Evolutionary conservation across 2,797 vertebrate genomes (phyloP), one percentile per base, ranked within the genome.

Genomic region (Corythornis leucogaster): DNA sequence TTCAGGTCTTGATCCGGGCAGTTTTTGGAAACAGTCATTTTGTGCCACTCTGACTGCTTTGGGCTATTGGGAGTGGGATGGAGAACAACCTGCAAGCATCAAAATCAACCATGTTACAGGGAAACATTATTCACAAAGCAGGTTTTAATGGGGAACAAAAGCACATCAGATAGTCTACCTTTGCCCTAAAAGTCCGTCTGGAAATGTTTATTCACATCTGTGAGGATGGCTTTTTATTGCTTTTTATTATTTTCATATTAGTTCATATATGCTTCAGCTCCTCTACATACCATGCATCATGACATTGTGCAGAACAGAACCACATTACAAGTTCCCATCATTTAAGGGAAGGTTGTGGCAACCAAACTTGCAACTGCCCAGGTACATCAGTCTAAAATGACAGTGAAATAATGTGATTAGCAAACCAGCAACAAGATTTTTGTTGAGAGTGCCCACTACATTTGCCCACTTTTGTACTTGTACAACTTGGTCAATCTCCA

Each of bases 21-120:
- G 68, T 99, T 99, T 98, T 99, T 99, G 85, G 99, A 99, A 94
- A 99, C 98, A 22, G 98, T 96, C 99, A 99, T 99, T 98, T 99
- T 99, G 94, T 99, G 99, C 96, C 98, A 99, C 90, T 99, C 99
- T 24, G 99, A 99, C 97, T 99, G 98, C 97, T 99, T 99, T 85
- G 99, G 99, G 95, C 99, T 99, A 86, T 99, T 99, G 3, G 99
- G 99, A 89, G 99, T 99, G 21, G 99, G 99, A 90, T 99, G 99
- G 84, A 99, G 98, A 95, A 99, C 99, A 88, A 99, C 99, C 99
- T 99, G 98, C 79, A 93, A 89, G 30, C 9, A 4, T 68, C 28
- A 83, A 96, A 95, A 59, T 55, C 15, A 91, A 30, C 15, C 85
- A 40, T 1, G 30, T 89, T 92, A 84, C 80, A 59, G 35, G n/a